A percentile compares a stretch with the other conserved stretches of the same genome.
These are phyloP conservation scores for Pelochelys cantorii DNA, from an alignment of 2,797 vertebrate genomes.

Conservation along the genomic window DNA sequence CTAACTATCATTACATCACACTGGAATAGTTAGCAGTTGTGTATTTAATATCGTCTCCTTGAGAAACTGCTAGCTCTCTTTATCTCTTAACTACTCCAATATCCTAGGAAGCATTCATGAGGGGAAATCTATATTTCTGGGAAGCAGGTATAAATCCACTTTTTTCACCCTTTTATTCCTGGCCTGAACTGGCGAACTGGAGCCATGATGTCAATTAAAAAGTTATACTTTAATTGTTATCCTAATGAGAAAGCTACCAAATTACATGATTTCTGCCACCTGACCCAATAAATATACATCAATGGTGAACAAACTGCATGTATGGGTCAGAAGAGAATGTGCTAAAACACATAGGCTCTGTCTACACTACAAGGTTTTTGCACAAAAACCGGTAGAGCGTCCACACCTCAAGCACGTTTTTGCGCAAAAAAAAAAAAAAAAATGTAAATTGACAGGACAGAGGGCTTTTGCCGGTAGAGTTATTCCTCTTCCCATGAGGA, in stretches of 20 bases:
- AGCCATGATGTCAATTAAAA: not conserved
- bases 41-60: too few species aligned
- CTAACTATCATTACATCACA: too few species aligned
- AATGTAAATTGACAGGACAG: too few species aligned
- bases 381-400: too few species aligned
- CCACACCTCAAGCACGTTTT: too few species aligned
- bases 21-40: too few species aligned
- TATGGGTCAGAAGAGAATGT: not conserved
- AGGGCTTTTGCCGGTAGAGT: too few species aligned
- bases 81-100: not conserved
- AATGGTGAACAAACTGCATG: not conserved
- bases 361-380: too few species aligned
- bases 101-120: not conserved
- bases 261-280: not conserved
- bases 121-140: constrained; percentile 7
- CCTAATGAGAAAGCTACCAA: not conserved
- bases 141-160: not conserved
- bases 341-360: not conserved
- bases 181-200: not conserved
- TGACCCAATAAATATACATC: not conserved
- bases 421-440: too few species aligned
- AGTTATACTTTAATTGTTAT: not conserved
- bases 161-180: not conserved
- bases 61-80: too few species aligned
- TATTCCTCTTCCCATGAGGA: too few species aligned